Evolutionary conservation across 1,140 invertebrate genomes (phyloP).

Genomic region (Drosophila auraria): DNA sequence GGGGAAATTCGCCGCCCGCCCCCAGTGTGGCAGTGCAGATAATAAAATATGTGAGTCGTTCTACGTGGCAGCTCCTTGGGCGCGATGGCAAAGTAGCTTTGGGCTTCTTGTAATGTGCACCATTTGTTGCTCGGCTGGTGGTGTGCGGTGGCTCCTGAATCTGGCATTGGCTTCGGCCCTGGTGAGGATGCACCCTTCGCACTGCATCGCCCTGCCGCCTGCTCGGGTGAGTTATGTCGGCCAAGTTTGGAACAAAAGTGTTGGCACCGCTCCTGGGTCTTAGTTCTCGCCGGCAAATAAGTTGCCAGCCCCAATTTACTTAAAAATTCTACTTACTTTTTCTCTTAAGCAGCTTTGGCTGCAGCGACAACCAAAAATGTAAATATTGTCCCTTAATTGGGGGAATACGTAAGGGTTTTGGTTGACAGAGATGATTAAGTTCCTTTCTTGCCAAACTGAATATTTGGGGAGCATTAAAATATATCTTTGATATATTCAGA

Average conservation of each 20-base stretch:
- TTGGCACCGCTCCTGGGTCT: conserved; percentile 53
- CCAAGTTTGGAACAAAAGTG: conserved; percentile 76
- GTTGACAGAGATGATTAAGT: conserved; percentile 1
- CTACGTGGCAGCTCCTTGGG: conserved; percentile 50
- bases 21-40: conserved; percentile 26
- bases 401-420: conserved; percentile 5
- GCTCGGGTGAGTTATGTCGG: conserved; percentile 69
- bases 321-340: conserved; percentile 81
- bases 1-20: background rate
- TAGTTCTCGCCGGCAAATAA: conserved; percentile 49
- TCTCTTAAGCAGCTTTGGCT: conserved; percentile 49
- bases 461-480: background rate
- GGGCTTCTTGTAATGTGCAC: conserved; percentile 55
- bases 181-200: conserved; percentile 55
- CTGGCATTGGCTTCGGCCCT: conserved; percentile 42
- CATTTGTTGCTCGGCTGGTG: conserved; percentile 48
- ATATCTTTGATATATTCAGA: no score
- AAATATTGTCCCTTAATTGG: conserved; percentile 55
- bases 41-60: conserved; percentile 55
- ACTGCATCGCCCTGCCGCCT: conserved; percentile 9
- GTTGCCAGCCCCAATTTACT: conserved; percentile 72
- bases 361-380: conserved; percentile 14
- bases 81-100: conserved; percentile 48
- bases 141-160: conserved; percentile 30
- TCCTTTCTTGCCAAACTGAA: background rate